Evolutionary conservation across 2,113 vertebrate genomes (phyloP), one percentile per base, ranked within the genome.

Genomic region (Chloebia gouldiae): DNA sequence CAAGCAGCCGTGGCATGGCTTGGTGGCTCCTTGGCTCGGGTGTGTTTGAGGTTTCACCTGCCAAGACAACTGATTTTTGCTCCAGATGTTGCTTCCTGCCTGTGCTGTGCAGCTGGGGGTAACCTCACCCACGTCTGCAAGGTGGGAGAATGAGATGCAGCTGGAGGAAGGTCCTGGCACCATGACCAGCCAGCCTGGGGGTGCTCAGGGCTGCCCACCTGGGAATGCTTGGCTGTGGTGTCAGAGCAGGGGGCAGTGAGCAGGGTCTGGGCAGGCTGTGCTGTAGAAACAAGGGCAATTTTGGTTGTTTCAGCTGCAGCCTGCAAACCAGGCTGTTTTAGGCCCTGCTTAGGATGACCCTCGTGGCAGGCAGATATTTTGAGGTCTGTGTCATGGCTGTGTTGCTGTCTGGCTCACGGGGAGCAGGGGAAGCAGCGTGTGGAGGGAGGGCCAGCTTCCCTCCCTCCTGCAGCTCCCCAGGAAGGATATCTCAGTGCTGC

Each of bases 401-500:
- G 1, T 15, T 65, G 33, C 53, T 85, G 2, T 3, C 22, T 51
- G 56, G 25, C 33, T 50, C 42, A 11, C 0, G 0, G 14, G 33
- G 50, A 78, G 31, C 66, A 31, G 28, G 14, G 15, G 13, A 5
- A 44, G 44, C 7, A 2, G 61, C 1, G 5, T 13, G 18, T 3
- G 2, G 18, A 49, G 28, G 9, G 31, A 64, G 69, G 27, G 15
- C 35, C 53, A 45, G 5, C 23, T 40, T 37, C 27, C 9, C n/a
- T 68, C 33, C n/a, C 25, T 64, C 24, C 6, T 70, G 47, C 47
- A n/a, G 33, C 33, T 78, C 4, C 70, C 20, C 14, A 71, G 95
- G 78, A 57, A 93, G 61, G 54, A 20, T 65, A 30, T 76, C 31
- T 9, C 73, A 80, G 54, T 72, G 59, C 78, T 53, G 61, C 9